A percentile compares a stretch with the other conserved stretches of the same genome.
These are phyloP conservation scores for Phymorhynchus buccinoides DNA, from an alignment of 1,140 invertebrate species.

Conservation along the genomic window DNA sequence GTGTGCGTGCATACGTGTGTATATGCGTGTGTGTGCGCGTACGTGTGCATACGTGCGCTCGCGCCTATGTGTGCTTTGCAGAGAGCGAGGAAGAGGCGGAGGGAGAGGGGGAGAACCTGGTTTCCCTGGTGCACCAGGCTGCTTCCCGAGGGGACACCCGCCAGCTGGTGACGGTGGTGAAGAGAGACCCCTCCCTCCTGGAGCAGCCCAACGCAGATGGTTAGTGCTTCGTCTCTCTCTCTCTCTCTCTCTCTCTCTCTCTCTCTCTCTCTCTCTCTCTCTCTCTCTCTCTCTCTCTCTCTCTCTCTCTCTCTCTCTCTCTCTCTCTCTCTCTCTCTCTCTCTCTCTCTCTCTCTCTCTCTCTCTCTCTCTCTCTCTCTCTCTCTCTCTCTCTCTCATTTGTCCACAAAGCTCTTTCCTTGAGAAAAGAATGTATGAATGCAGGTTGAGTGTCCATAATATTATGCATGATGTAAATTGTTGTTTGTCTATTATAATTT, in stretches of 20 bases:
- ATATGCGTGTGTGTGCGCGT: slow-evolving; percentile 6
- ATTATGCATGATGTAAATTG: too few species aligned
- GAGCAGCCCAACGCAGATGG: slow-evolving; percentile 62
- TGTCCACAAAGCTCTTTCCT: too few species aligned
- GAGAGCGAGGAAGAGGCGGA: not conserved
- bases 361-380: not conserved
- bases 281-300: not conserved
- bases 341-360: not conserved
- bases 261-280: not conserved
- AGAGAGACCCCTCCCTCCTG: slow-evolving; percentile 60
- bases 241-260: not conserved
- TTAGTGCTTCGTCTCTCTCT: slow-evolving; percentile 23
- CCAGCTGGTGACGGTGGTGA: slow-evolving; percentile 52
- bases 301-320: slow-evolving; percentile 4
- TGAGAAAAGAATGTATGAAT: too few species aligned
- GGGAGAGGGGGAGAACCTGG: slow-evolving; percentile 31
- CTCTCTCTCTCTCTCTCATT: too few species aligned
- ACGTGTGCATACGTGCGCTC: not conserved
- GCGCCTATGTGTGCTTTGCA: not conserved
- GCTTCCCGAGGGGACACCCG: slow-evolving; percentile 58
- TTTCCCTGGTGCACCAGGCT: slow-evolving; percentile 54
- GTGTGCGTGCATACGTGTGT: slow-evolving; percentile 12
- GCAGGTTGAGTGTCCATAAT: too few species aligned
- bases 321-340: not conserved
- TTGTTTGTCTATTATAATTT: too few species aligned